Conservation (phyloP, 2,113 vertebrate genomes). For the Lamprologus callipterus region DNA sequence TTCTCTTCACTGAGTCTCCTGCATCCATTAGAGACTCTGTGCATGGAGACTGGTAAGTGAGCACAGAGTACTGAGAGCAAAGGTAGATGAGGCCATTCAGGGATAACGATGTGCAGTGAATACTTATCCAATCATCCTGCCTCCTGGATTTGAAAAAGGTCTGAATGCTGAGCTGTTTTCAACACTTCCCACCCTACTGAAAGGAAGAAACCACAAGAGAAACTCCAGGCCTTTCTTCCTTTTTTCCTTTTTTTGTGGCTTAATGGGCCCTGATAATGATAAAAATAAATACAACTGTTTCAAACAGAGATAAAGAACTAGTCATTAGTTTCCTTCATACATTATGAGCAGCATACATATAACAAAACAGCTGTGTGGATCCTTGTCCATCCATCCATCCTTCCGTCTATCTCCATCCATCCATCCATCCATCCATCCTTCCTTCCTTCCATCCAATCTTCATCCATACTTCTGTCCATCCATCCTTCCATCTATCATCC, state of each 20-base stretch:
- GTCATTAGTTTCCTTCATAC: not conserved
- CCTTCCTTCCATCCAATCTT: rapidly evolving
- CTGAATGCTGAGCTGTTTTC: constrained; percentile 28
- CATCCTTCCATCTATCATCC: no score
- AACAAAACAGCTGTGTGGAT: not conserved
- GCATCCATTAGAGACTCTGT: constrained; percentile 24
- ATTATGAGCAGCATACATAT: constrained; percentile 4
- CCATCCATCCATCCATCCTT: rapidly evolving
- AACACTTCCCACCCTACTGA: not conserved
- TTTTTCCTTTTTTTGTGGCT: not conserved
- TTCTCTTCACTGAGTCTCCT: not conserved
- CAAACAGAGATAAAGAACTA: constrained; percentile 1
- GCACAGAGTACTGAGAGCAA: constrained; percentile 15
- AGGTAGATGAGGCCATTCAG: constrained; percentile 46
- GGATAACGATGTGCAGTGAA: constrained; percentile 37
- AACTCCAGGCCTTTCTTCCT: not conserved
- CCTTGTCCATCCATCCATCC: not conserved
- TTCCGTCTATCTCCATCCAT: no score
- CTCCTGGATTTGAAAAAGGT: constrained; percentile 37
- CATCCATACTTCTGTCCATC: no score
- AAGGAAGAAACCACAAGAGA: constrained; percentile 13
- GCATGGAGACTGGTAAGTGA: constrained; percentile 19
- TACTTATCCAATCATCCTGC: constrained; percentile 48
- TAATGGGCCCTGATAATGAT: constrained; percentile 23
- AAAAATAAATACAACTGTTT: constrained; percentile 15